Evolutionary conservation across 2,888 invertebrate genomes (phyloP).

Genomic region (Sminthurides aquaticus): DNA sequence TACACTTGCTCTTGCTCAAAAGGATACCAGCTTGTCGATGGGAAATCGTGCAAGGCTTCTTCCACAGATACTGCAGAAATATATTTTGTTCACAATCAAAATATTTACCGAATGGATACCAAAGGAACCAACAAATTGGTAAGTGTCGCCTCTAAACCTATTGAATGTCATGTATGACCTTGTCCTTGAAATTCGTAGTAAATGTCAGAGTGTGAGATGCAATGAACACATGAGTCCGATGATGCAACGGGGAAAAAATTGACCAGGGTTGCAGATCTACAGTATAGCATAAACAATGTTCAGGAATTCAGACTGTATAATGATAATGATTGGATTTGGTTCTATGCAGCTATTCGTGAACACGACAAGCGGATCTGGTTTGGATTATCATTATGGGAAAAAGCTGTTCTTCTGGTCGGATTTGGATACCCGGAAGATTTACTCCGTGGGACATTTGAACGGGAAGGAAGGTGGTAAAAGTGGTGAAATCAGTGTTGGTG

Average conservation of each 20-base stretch:
- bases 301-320: too few relatives aligned
- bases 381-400: slow-evolving; percentile 72
- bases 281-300: too few relatives aligned
- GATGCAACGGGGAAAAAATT: too few relatives aligned
- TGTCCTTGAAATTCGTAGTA: neutral
- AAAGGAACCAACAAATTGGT: slow-evolving; percentile 54
- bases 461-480: slow-evolving; percentile 8
- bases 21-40: slow-evolving; percentile 62
- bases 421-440: slow-evolving; percentile 58
- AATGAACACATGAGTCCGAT: neutral
- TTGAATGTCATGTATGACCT: too few relatives aligned
- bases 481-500: slow-evolving; percentile 20
- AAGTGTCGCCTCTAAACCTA: neutral
- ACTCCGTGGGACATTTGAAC: slow-evolving; percentile 29
- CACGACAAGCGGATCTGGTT: slow-evolving; percentile 73
- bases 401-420: slow-evolving; percentile 85
- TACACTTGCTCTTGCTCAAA: slow-evolving; percentile 75
- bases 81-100: slow-evolving; percentile 61
- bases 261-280: too few relatives aligned
- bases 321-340: too few relatives aligned
- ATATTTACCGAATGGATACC: slow-evolving; percentile 62
- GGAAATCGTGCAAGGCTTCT: slow-evolving; percentile 55
- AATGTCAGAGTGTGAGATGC: neutral
- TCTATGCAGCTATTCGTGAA: slow-evolving; percentile 61
- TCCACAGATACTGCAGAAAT: slow-evolving; percentile 51